Base-by-base conservation (phyloP, 2,113 vertebrate species). In the Leuciscus idus region DNA sequence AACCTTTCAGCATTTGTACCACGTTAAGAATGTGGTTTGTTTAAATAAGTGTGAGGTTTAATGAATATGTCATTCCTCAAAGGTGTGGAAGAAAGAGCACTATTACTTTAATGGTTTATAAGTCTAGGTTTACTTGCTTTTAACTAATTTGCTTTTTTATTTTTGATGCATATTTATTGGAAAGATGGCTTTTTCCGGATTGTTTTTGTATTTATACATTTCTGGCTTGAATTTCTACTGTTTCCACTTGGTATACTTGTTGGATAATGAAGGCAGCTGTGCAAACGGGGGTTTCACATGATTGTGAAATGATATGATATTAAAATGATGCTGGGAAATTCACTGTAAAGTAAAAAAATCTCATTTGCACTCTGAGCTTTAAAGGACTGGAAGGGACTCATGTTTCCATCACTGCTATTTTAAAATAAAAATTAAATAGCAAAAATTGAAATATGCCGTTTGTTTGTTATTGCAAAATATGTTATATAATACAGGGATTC, bases 81-180 rank as follows among this genome's bases (percentile, higher is more conserved):
- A 39, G 7, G 19, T 61, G 19, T 4, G 26, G 17, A 55, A 12
- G 50, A 59, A 72, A n/a, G 39, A 39, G 28, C 66, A 83, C 21
- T 73, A 17, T 57, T 73, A 39, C 73, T 73, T 73, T 57, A n/a
- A 57, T 73, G 33, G 73, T 59, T 73, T 73, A 19, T 83, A 84
- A 26, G 19, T 33, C 19, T 70, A 72, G 46, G 26, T 72, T 73
- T 74, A 30, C 68, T 23, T 57, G 2, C 21, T 72, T 84, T n/a
- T 21, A 52, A 10, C 81, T n/a, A 12, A 11, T 50, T 52, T 52
- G 9, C 8, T 68, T 70, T 70, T 83, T 7, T 73, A 59, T 11
- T 84, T 26, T 28, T 43, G 50, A 73, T 39, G 50, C 15, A 74
- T 84, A 84, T 84, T 84, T 84, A 74, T 84, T 84, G 33, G 11